A percentile compares a stretch with the other conserved stretches of the same genome.
Conservation (phyloP, 2,888 invertebrate genomes). For the Catonia carolina region DNA sequence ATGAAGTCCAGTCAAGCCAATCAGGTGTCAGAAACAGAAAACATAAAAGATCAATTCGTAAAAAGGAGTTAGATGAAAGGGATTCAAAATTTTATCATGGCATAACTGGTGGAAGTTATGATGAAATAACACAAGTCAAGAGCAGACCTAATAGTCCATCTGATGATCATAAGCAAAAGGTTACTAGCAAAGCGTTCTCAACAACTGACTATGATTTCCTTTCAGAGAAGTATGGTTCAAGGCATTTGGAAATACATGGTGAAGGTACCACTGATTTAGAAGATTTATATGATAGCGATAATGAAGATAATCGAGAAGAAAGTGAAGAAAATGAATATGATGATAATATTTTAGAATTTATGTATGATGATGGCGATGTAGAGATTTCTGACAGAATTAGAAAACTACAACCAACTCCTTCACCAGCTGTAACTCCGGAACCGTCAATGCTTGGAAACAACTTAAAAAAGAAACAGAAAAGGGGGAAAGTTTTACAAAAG, state of each 20-base stretch:
- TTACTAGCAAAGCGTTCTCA: conserved; percentile 5
- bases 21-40: neutral
- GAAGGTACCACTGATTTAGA: conserved; percentile 42
- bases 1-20: no score
- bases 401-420: conserved; percentile 14
- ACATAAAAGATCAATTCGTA: neutral
- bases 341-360: conserved; percentile 24
- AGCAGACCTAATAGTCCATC: conserved; percentile 3
- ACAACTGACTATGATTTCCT: conserved; percentile 6
- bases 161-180: conserved; percentile 3
- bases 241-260: conserved; percentile 26
- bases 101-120: conserved; percentile 4
- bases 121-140: conserved; percentile 15
- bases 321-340: conserved; percentile 37
- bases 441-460: conserved; percentile 13
- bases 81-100: neutral
- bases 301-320: conserved; percentile 32
- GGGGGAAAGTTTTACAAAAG: conserved; percentile 15
- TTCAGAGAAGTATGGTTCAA: conserved; percentile 1
- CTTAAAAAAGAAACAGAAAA: conserved; percentile 18
- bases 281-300: conserved; percentile 38
- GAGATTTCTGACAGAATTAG: conserved; percentile 27
- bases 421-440: conserved; percentile 20
- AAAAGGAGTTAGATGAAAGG: neutral
- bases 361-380: conserved; percentile 29